Evolutionary conservation across 1,140 invertebrate species (phyloP).

Genomic region (Myzus persicae): DNA sequence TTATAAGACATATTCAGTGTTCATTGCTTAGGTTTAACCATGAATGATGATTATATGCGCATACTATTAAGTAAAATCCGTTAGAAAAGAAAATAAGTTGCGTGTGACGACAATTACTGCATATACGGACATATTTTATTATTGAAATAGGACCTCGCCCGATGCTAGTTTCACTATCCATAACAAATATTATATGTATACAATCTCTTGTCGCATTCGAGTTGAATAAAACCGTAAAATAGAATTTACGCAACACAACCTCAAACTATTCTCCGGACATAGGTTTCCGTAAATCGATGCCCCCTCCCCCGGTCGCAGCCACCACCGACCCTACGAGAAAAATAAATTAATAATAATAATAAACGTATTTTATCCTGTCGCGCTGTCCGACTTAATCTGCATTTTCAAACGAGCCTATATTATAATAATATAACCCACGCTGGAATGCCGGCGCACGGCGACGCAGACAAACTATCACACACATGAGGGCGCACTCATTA

Average conservation of each 20-base stretch:
- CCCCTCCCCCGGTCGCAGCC: too few species aligned
- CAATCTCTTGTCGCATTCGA: conserved; percentile 6
- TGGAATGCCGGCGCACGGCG: background rate
- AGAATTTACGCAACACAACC: background rate
- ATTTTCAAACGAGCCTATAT: conserved; percentile 15
- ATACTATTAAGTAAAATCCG: conserved; percentile 18
- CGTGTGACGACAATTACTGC: background rate
- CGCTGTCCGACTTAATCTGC: background rate
- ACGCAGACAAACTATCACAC: conserved; percentile 37
- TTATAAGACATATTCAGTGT: background rate
- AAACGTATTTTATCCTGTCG: conserved; percentile 21
- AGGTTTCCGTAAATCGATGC: background rate
- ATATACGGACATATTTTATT: background rate
- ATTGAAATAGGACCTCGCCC: background rate
- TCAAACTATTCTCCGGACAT: background rate
- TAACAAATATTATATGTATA: background rate
- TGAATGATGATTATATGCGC: conserved; percentile 1
- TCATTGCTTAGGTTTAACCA: background rate
- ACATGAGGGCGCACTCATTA: conserved; percentile 36
- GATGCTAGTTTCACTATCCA: background rate
- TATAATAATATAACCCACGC: conserved; percentile 8
- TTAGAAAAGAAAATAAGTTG: conserved; percentile 4
- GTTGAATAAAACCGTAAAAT: conserved; percentile 11
- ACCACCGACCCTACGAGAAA: background rate
- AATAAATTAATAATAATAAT: conserved; percentile 22